Conservation (phyloP, 30 jellyfish, hydroid and myxozoan genomes). For the Turritopsis dohrnii region DNA sequence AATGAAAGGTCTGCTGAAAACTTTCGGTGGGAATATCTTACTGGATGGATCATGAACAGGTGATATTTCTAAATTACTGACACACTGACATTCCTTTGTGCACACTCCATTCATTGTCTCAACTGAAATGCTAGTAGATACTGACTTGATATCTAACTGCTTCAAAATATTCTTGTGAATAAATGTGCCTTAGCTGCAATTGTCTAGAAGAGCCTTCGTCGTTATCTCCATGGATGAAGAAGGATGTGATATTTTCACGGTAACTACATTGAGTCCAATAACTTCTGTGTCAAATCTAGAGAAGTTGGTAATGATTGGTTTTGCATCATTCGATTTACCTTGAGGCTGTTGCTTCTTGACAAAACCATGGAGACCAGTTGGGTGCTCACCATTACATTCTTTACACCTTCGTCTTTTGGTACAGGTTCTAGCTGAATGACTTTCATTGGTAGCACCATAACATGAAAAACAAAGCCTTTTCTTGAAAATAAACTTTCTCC, state of each 20-base stretch:
- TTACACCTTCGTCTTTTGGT: neutral
- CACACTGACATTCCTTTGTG: neutral
- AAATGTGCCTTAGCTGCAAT: neutral
- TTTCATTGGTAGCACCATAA: neutral
- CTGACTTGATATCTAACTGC: neutral
- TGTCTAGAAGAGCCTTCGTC: neutral
- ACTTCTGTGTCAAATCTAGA: neutral
- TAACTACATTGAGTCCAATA: neutral
- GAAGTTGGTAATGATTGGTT: neutral
- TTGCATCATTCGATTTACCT: neutral
- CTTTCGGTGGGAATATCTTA: neutral
- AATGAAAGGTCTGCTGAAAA: neutral
- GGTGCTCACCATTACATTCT: neutral
- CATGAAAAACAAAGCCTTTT: constrained; percentile 4
- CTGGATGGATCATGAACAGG: neutral
- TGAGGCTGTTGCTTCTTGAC: neutral
- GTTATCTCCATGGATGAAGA: neutral
- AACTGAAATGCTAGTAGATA: neutral
- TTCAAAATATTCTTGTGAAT: neutral
- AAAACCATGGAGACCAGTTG: neutral
- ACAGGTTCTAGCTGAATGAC: too few relatives aligned
- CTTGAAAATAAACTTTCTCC: neutral
- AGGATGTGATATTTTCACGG: neutral
- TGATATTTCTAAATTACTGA: neutral
- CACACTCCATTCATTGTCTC: neutral